These are phyloP conservation scores for Synanthedon tipuliformis DNA, from an alignment of 2,888 invertebrate genomes.

Conservation along the genomic window DNA sequence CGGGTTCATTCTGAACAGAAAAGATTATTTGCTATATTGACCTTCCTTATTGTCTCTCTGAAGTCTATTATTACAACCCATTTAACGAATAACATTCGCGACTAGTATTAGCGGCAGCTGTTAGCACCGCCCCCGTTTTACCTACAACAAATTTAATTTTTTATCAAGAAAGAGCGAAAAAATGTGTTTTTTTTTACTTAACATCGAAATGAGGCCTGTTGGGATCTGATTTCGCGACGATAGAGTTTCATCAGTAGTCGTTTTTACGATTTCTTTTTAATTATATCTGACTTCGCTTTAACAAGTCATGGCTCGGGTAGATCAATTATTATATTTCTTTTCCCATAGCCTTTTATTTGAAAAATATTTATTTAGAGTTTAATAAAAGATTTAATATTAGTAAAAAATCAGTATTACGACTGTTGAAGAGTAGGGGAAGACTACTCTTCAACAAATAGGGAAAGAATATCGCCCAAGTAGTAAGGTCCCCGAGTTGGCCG, in stretches of 20 bases:
- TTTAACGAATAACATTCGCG: constrained; percentile 21
- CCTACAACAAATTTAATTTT: constrained; percentile 43
- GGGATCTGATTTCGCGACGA: constrained; percentile 59
- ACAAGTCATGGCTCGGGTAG: constrained; percentile 36
- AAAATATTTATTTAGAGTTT: no score
- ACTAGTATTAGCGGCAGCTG: constrained; percentile 50
- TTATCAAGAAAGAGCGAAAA: constrained; percentile 30
- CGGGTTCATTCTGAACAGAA: no score
- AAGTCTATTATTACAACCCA: neutral
- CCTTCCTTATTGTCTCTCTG: no score
- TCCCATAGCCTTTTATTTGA: no score
- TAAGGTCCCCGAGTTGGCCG: no score
- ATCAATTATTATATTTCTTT: constrained; percentile 14
- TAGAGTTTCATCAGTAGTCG: constrained; percentile 55
- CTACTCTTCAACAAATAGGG: no score
- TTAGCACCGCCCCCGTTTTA: constrained; percentile 30
- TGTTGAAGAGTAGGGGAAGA: no score
- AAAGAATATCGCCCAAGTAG: no score
- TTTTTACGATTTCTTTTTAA: constrained; percentile 61
- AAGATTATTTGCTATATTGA: no score
- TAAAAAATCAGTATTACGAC: no score
- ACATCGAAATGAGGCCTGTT: constrained; percentile 26
- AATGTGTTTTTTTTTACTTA: constrained; percentile 33
- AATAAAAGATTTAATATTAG: no score
- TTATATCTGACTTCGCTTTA: constrained; percentile 39